A percentile compares a stretch with the other conserved stretches of the same genome.
Evolutionary conservation across 1,140 invertebrate genomes (phyloP).

Genomic region (Zaprionus inermis): DNA sequence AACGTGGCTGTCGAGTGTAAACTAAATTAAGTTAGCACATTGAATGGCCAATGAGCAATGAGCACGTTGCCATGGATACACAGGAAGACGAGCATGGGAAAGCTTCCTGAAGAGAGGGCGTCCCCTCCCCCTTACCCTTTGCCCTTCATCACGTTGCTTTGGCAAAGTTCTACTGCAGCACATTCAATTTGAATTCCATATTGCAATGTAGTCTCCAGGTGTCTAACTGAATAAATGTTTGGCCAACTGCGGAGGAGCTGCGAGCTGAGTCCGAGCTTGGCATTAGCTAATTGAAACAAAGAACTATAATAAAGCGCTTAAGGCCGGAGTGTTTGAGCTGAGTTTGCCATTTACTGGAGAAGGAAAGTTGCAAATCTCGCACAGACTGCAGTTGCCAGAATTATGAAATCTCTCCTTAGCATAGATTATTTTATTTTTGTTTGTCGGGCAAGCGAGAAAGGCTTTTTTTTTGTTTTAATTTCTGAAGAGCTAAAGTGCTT

Average conservation of each 20-base stretch:
- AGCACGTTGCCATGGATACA: conserved; percentile 32
- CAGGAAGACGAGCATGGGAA: too few relatives aligned
- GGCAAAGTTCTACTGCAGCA: background rate
- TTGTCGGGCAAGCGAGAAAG: background rate
- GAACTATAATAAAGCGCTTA: conserved; percentile 11
- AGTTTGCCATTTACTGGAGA: background rate
- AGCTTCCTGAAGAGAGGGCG: too few relatives aligned
- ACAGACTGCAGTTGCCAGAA: background rate
- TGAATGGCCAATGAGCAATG: conserved; percentile 58
- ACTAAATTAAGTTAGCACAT: conserved; percentile 63
- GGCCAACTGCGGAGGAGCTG: background rate
- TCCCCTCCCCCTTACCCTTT: background rate
- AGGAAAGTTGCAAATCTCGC: background rate
- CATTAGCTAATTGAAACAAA: conserved; percentile 22
- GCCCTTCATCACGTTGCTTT: background rate
- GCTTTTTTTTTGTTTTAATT: background rate
- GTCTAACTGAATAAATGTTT: conserved; percentile 19
- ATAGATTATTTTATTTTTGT: background rate
- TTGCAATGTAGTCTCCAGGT: conserved; percentile 13
- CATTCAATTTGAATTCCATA: conserved; percentile 32
- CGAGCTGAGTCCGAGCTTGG: background rate
- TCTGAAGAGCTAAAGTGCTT: background rate
- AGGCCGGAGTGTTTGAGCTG: background rate
- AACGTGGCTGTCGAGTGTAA: conserved; percentile 33
- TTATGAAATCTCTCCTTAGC: background rate